These are phyloP conservation scores for Xestia xanthographa DNA, from an alignment of 2,888 invertebrate species.

Conservation along the genomic window DNA sequence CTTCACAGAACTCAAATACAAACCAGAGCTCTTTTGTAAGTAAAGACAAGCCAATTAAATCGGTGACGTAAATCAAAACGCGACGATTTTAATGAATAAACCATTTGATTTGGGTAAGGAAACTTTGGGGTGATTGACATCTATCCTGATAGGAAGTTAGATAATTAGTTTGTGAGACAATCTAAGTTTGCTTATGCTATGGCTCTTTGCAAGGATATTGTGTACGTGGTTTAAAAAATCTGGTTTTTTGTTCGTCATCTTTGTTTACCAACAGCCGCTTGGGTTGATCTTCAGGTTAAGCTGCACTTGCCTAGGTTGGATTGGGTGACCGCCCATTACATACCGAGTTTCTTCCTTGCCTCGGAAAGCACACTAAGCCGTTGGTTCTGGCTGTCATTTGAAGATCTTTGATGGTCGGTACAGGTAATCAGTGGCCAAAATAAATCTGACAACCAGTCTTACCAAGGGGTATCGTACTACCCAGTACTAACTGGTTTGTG, in stretches of 20 bases:
- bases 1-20: conserved; percentile 33
- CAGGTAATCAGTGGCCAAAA: background rate
- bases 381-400: no score
- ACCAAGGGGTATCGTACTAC: background rate
- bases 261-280: no score
- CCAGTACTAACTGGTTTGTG: background rate
- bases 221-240: background rate
- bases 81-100: conserved; percentile 67
- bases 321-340: no score
- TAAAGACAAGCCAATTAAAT: conserved; percentile 58
- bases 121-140: conserved; percentile 74
- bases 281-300: background rate
- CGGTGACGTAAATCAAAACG: conserved; percentile 54
- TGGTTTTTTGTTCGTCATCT: background rate
- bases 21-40: conserved; percentile 25
- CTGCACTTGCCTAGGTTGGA: background rate
- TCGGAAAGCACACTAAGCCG: no score
- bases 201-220: conserved; percentile 41
- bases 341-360: no score
- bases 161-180: conserved; percentile 75
- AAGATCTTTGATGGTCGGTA: no score
- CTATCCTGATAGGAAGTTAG: conserved; percentile 63
- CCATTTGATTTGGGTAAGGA: conserved; percentile 72
- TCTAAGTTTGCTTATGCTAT: conserved; percentile 68
- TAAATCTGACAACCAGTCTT: background rate